Evolutionary conservation across 2,888 invertebrate species (phyloP).

Genomic region (Notodonta ziczac): DNA sequence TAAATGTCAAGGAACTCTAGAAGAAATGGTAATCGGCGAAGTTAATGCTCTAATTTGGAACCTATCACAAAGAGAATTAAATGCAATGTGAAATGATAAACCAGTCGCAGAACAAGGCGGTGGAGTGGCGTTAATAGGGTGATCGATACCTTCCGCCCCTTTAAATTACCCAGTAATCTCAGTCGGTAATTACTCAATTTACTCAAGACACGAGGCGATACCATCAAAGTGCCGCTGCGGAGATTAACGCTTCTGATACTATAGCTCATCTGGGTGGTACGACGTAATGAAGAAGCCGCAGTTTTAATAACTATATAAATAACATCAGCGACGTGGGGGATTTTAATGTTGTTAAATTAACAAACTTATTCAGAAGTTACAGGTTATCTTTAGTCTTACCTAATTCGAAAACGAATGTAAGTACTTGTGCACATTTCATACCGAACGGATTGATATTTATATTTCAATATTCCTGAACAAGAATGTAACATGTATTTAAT

Average conservation of each 20-base stretch:
- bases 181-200: slow-evolving; percentile 78
- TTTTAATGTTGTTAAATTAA: too few species aligned
- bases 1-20: neutral
- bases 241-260: slow-evolving; percentile 46
- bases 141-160: slow-evolving; percentile 71
- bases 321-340: neutral
- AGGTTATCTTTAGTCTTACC: too few species aligned
- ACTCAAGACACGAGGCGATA: slow-evolving; percentile 66
- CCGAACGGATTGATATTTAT: too few species aligned
- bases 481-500: too few species aligned
- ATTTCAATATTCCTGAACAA: too few species aligned
- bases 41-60: neutral
- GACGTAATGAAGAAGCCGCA: slow-evolving; percentile 45
- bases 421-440: too few species aligned
- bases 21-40: neutral
- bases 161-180: slow-evolving; percentile 70
- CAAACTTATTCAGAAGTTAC: too few species aligned
- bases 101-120: slow-evolving; percentile 26
- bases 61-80: neutral
- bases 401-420: too few species aligned
- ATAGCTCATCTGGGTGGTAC: slow-evolving; percentile 43
- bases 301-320: slow-evolving; percentile 22
- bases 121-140: slow-evolving; percentile 44
- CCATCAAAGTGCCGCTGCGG: slow-evolving; percentile 60
- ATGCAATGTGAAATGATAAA: slow-evolving; percentile 19